Conservation (phyloP, 2,888 invertebrate genomes). For the Mesorhabditis belari region DNA sequence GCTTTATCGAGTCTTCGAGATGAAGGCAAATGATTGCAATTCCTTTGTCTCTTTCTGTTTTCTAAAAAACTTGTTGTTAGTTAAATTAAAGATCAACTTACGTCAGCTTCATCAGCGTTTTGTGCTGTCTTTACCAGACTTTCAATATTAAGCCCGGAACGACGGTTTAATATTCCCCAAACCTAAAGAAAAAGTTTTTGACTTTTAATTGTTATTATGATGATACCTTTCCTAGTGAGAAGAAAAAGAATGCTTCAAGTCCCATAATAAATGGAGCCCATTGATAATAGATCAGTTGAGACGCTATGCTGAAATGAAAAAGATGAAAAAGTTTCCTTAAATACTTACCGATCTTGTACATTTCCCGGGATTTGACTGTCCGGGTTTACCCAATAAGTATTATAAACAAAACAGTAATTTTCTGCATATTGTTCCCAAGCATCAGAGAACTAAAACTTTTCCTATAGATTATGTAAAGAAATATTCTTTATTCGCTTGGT, state of each 20-base stretch:
- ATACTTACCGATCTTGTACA: slow-evolving; percentile 30
- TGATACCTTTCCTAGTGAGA: not conserved
- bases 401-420: slow-evolving; percentile 51
- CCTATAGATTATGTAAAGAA: not conserved
- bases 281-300: slow-evolving; percentile 49
- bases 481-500: too few relatives aligned
- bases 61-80: slow-evolving; percentile 11
- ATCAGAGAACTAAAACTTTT: slow-evolving; percentile 30
- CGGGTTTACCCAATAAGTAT: slow-evolving; percentile 49
- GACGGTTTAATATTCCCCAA: slow-evolving; percentile 23
- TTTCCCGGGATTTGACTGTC: slow-evolving; percentile 36
- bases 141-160: slow-evolving; percentile 41
- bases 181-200: not conserved
- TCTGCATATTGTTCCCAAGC: slow-evolving; percentile 51
- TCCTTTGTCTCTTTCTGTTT: slow-evolving; percentile 33
- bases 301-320: slow-evolving; percentile 27
- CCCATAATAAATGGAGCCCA: slow-evolving; percentile 51
- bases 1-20: slow-evolving; percentile 27
- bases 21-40: slow-evolving; percentile 20
- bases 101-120: slow-evolving; percentile 37
- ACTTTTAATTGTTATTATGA: not conserved
- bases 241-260: slow-evolving; percentile 46
- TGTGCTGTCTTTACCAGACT: slow-evolving; percentile 41
- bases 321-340: not conserved
- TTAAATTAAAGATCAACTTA: slow-evolving; percentile 6